Evolutionary conservation across 2,888 invertebrate species (phyloP), one percentile per base, ranked within the genome.

Genomic region (Chrysomela aeneicollis): DNA sequence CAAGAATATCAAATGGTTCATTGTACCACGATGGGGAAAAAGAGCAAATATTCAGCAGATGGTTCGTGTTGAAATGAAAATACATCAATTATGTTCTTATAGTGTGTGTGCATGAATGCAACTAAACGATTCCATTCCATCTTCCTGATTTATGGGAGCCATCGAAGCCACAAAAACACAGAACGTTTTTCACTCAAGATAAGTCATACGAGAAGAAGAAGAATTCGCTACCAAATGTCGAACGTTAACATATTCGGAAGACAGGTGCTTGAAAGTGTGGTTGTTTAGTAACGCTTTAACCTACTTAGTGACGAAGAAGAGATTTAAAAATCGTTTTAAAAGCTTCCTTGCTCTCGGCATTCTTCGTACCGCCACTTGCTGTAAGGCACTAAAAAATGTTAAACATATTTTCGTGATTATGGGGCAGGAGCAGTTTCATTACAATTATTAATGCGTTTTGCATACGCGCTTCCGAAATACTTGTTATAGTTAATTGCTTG

Each of bases 401-500:
- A n/a, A 42, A 15, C 42, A 15, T 15, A 42, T 15, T 42, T 42
- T 12, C 4, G 42, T 10, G 42, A 42, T 42, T 42, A 42, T 42
- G 15, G 42, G 15, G 42, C 3, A 3, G 15, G 42, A n/a, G n/a
- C 42, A 15, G 9, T 42, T 42, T 15, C 15, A 42, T 12, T 42
- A 42, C 42, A 15, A 42, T 12, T 10, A 35, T 26, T 9, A 35
- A 9, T 35, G 12, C 15, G 42, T 42, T 42, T 42, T 15, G 15
- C 42, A 42, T 42, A 15, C 10, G 10, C 1, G 9, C 9, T 9
- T 8, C 32, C 32, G 32, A 35, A 54, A 54, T 54, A 52, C 32
- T 17, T 54, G 12, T 54, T 54, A 35, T 19, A 15, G 53, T 54
- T 54, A 54, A 54, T 35, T 54, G 53, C 35, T 54, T 54, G 35